Conservation (phyloP, 2,888 invertebrate genomes). For the Philopedon plagiatum region DNA sequence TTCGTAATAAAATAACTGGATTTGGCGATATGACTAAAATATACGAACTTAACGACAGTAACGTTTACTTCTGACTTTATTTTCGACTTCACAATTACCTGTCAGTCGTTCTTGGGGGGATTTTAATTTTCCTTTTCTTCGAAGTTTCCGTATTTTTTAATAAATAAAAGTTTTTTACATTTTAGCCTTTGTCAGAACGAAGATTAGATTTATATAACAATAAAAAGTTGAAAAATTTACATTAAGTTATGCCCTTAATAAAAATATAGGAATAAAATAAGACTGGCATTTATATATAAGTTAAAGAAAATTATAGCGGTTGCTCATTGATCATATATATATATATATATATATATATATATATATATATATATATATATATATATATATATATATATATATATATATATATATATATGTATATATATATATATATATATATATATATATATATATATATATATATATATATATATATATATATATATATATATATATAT, state of each 20-base stretch:
- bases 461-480: background rate
- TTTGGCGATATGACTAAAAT: background rate
- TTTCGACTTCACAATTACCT: background rate
- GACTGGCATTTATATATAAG: too few species aligned
- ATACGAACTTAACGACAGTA: background rate
- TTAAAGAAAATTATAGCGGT: too few species aligned
- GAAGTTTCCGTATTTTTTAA: background rate
- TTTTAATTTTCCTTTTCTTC: background rate
- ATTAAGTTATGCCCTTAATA: background rate
- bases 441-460: constrained; percentile 1
- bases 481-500: too few species aligned
- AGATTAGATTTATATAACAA: background rate
- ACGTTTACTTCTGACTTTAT: background rate
- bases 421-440: background rate
- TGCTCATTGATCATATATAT: too few species aligned
- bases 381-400: too few species aligned
- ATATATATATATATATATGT: background rate
- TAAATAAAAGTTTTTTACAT: background rate
- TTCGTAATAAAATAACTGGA: background rate
- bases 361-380: too few species aligned
- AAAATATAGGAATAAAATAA: background rate
- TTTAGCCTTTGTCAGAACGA: background rate
- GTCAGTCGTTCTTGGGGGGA: background rate
- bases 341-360: too few species aligned
- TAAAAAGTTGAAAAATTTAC: background rate